Base-by-base conservation (phyloP, 1,140 invertebrate genomes). In the Lysiphlebus fabarum region DNA sequence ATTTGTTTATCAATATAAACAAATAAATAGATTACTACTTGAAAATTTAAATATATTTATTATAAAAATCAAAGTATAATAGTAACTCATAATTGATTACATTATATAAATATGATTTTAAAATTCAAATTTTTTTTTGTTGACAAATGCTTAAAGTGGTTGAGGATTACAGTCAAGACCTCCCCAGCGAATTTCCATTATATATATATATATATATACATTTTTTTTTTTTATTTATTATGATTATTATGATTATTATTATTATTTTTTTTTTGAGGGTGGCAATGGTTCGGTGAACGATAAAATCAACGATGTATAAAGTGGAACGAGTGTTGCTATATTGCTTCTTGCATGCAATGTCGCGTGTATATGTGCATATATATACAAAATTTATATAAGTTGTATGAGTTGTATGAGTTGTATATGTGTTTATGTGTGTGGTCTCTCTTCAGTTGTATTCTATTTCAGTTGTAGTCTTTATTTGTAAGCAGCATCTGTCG, bases 311-410 rank as follows among this genome's bases (percentile, higher is more conserved):
- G 17, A 49, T 49, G 10, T 40, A 40, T 14, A 33, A 38, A 14
- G 50, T 53, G 49, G 14, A 11, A 56, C 34, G 34, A 53, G 50
- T n/a, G n/a, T n/a, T n/a, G 36, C 33, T 61, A 61, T 26, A 26
- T 61, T 45, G 51, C 43, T 36, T 44, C 38, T 47, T 37, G 53
- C 53, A 60, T 60, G 53, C 36, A 10, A 60, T 43, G 55, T 60
- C 33, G 51, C 58, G 50, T 53, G 50, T 45, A 53, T 14, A 45
- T n/a, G 53, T 7, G 12, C n/a, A 11, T 43, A 43, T 9, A 34
- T 49, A 49, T 49, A 49, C 2, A 36, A 51, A 10, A 11, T 51
- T 37, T 36, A 33, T 11, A 34, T 55, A 14, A n/a, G n/a, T n/a
- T n/a, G n/a, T n/a, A n/a, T n/a, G n/a, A n/a, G n/a, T n/a, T n/a